Conservation (phyloP, 53 echinoderm and acorn worm genomes). For the Temnopleurus reevesii region DNA sequence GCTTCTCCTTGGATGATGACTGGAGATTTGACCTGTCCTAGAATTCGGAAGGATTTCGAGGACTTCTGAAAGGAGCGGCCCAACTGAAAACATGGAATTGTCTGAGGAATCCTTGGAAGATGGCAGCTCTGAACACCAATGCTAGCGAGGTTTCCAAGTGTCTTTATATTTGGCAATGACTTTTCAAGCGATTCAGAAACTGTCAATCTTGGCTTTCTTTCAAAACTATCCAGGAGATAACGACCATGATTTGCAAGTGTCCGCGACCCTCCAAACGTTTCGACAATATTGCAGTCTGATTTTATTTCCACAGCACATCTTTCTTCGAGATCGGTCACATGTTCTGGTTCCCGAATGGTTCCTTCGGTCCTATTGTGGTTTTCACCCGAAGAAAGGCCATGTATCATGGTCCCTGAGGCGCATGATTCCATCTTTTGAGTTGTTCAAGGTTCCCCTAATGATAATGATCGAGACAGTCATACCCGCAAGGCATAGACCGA, state of each 20-base stretch:
- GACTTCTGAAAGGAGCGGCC: neutral
- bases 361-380: neutral
- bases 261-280: neutral
- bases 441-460: conserved; percentile 1
- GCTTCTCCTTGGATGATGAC: neutral
- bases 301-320: no score
- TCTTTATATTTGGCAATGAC: neutral
- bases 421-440: neutral
- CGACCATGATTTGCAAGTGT: neutral
- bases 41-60: neutral
- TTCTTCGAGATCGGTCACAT: no score
- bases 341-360: no score
- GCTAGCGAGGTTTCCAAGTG: neutral
- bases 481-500: neutral
- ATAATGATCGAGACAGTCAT: neutral
- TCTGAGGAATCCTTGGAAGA: neutral
- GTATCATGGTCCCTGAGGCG: neutral
- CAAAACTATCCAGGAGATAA: neutral
- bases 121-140: neutral
- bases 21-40: neutral
- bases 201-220: neutral
- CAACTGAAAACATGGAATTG: neutral
- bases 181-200: neutral
- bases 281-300: no score
- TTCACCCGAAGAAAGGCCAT: neutral